A percentile compares a stretch with the other conserved stretches of the same genome.
Conservation (phyloP, 2,888 invertebrate species). For the Prosopocoilus inquinatus region DNA sequence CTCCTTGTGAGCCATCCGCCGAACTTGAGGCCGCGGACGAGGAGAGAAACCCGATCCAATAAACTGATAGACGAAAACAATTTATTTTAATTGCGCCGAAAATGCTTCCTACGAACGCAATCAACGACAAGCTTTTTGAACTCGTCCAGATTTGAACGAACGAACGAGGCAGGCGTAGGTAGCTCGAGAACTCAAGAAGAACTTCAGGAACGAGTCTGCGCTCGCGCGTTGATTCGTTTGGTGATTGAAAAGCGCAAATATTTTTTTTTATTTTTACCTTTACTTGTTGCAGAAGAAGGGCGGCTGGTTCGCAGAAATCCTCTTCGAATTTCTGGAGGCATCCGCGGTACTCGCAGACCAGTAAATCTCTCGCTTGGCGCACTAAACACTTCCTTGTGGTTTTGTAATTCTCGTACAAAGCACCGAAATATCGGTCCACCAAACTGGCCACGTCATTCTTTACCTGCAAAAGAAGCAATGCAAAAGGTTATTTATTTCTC, state of each 20-base stretch:
- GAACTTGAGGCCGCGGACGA: not conserved
- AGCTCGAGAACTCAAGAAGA: not conserved
- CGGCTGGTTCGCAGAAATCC: slow-evolving; percentile 62
- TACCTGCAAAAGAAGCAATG: slow-evolving; percentile 41
- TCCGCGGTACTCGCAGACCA: slow-evolving; percentile 65
- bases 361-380: slow-evolving; percentile 67
- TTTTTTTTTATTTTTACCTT: slow-evolving; percentile 49
- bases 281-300: slow-evolving; percentile 56
- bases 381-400: slow-evolving; percentile 60
- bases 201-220: not conserved
- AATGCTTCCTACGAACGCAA: slow-evolving; percentile 16
- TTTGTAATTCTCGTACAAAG: slow-evolving; percentile 62
- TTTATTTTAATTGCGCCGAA: slow-evolving; percentile 21
- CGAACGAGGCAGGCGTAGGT: not conserved
- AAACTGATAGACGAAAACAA: slow-evolving; percentile 6
- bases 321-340: slow-evolving; percentile 62
- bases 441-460: slow-evolving; percentile 51
- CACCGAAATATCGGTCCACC: slow-evolving; percentile 63
- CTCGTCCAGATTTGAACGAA: too few relatives aligned
- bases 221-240: not conserved
- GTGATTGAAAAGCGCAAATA: not conserved
- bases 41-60: not conserved
- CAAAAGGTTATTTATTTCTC: not conserved
- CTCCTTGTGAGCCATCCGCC: not conserved
- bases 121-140: too few relatives aligned